A percentile compares a stretch with the other conserved stretches of the same genome.
These are phyloP conservation scores for Agelaius tricolor DNA, from an alignment of 2,113 vertebrate species.

Conservation along the genomic window DNA sequence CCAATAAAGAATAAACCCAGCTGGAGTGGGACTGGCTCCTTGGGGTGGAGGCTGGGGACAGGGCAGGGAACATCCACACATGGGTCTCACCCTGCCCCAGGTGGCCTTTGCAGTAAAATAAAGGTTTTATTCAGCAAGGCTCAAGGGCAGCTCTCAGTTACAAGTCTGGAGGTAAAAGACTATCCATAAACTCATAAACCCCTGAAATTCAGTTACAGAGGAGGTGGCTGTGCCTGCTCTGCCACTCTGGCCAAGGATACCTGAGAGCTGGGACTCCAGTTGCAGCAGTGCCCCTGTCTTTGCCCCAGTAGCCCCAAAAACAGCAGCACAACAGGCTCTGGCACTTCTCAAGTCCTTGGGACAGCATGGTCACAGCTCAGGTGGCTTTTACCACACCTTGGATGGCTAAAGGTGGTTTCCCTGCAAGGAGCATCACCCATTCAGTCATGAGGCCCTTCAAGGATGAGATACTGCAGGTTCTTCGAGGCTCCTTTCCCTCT, in stretches of 20 bases:
- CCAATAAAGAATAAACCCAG: slow-evolving; percentile 34
- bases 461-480: background rate
- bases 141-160: background rate
- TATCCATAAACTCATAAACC: background rate
- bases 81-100: background rate
- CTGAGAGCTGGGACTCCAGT: background rate
- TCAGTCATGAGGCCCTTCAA: rapidly evolving
- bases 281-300: background rate
- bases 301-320: background rate
- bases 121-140: background rate
- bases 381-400: background rate
- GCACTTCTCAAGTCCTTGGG: background rate
- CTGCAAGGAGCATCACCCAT: background rate
- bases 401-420: background rate
- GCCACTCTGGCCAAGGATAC: background rate
- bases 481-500: background rate
- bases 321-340: background rate
- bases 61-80: background rate
- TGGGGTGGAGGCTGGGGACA: background rate
- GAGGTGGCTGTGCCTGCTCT: background rate
- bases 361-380: background rate
- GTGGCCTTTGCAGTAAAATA: background rate
- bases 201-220: background rate
- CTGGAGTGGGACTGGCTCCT: background rate
- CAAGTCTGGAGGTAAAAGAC: background rate